Evolutionary conservation across 2,113 vertebrate species (phyloP).

Genomic region (Synchiropus splendidus): DNA sequence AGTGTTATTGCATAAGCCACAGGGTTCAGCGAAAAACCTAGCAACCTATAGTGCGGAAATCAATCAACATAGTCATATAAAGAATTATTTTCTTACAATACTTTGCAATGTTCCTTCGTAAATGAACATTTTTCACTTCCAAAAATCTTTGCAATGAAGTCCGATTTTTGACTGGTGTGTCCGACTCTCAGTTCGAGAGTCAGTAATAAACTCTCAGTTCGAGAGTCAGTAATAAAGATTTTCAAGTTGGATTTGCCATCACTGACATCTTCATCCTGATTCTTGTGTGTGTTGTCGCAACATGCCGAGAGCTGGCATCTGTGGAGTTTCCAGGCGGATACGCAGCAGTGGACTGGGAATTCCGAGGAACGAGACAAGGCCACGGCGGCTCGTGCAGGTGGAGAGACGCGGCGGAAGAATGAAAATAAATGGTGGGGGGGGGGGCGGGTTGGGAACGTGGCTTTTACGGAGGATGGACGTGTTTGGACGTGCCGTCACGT

Average conservation of each 20-base stretch:
- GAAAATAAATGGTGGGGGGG: background rate
- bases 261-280: conserved; percentile 69
- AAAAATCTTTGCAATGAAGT: conserved; percentile 1
- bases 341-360: conserved; percentile 66
- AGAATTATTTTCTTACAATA: no score
- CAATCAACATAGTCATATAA: no score
- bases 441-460: conserved; percentile 7
- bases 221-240: conserved; percentile 62
- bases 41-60: no score
- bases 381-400: conserved; percentile 55
- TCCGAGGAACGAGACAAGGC: conserved; percentile 63
- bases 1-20: no score
- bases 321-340: conserved; percentile 69
- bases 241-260: conserved; percentile 68
- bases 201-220: conserved; percentile 35
- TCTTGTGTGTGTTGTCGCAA: conserved; percentile 31
- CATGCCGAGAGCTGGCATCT: conserved; percentile 57
- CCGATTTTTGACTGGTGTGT: background rate
- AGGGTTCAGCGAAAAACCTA: no score
- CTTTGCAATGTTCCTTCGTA: background rate
- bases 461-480: conserved; percentile 10
- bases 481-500: no score
- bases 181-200: conserved; percentile 9
- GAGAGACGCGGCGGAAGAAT: conserved; percentile 40
- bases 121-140: conserved; percentile 5